Evolutionary conservation across 2,888 invertebrate species (phyloP).

Genomic region (Himalopsyche japonica): DNA sequence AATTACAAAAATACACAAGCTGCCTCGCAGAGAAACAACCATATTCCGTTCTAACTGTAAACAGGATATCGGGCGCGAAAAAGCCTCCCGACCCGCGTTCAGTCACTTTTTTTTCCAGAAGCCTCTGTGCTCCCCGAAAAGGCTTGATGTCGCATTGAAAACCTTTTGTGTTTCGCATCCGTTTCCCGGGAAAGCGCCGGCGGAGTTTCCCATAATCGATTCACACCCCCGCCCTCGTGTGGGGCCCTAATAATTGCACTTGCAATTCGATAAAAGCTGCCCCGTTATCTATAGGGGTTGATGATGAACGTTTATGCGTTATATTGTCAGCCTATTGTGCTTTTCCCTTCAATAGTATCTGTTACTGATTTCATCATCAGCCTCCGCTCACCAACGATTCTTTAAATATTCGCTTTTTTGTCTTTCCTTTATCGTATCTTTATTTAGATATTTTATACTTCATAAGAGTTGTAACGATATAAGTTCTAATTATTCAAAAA

Average conservation of each 20-base stretch:
- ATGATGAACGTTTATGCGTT: not conserved
- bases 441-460: no score
- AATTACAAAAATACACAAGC: slow-evolving; percentile 9
- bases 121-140: slow-evolving; percentile 3
- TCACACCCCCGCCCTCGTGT: slow-evolving; percentile 14
- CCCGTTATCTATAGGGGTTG: slow-evolving; percentile 19
- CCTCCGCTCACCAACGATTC: not conserved
- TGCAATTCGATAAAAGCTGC: slow-evolving; percentile 30
- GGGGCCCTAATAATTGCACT: slow-evolving; percentile 26
- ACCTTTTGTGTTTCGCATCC: slow-evolving; percentile 36
- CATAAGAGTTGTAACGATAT: no score
- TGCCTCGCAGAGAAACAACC: not conserved
- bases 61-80: slow-evolving; percentile 5
- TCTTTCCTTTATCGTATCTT: no score
- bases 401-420: no score
- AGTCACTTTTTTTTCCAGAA: not conserved
- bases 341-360: not conserved
- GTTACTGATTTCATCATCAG: not conserved
- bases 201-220: slow-evolving; percentile 32
- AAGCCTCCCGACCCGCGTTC: not conserved
- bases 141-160: slow-evolving; percentile 33
- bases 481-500: no score
- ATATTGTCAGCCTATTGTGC: not conserved
- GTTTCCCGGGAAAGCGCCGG: slow-evolving; percentile 23
- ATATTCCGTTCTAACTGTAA: slow-evolving; percentile 12